phyloP scores from a whole-genome alignment of 2,797 vertebrate genomes.

The Borostomias antarcticus region DNA sequence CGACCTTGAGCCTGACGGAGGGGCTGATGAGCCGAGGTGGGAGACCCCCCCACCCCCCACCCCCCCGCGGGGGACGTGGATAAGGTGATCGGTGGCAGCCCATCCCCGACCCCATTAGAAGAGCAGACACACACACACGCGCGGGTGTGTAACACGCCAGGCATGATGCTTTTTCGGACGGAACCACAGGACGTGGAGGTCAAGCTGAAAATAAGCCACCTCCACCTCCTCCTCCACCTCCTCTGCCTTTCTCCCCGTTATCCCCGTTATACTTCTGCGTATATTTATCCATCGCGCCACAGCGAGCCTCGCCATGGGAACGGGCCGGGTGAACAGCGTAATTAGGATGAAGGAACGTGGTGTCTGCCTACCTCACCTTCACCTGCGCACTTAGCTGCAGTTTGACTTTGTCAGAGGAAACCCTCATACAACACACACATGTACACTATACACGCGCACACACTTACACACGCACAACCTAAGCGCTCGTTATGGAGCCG shows the following conservation, averaged over 20 bases:
- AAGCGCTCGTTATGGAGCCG: constrained; percentile 1
- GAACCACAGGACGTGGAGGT: constrained; percentile 67
- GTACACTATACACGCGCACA: constrained; percentile 30
- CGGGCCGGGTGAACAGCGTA: constrained; percentile 52
- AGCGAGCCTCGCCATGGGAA: constrained; percentile 49
- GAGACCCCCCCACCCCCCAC: no score
- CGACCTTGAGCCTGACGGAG: constrained; percentile 80
- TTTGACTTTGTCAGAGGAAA: constrained; percentile 65
- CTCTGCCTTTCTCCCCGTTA: background rate
- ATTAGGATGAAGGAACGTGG: constrained; percentile 57
- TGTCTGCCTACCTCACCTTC: constrained; percentile 59
- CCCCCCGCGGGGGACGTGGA: constrained; percentile 71
- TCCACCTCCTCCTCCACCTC: constrained; percentile 26
- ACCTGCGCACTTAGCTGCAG: constrained; percentile 55
- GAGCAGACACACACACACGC: constrained; percentile 25
- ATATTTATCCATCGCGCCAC: constrained; percentile 64
- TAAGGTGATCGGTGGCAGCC: constrained; percentile 69
- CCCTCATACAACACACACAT: constrained; percentile 11
- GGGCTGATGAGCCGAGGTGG: constrained; percentile 70
- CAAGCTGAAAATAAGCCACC: constrained; percentile 72
- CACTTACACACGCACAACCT: background rate
- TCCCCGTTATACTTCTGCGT: constrained; percentile 61
- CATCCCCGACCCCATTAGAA: constrained; percentile 68
- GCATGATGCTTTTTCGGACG: constrained; percentile 61
- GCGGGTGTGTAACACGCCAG: constrained; percentile 25